These are phyloP conservation scores for Steinernema carpocapsae DNA, from an alignment of 2,888 invertebrate genomes.

Conservation along the genomic window DNA sequence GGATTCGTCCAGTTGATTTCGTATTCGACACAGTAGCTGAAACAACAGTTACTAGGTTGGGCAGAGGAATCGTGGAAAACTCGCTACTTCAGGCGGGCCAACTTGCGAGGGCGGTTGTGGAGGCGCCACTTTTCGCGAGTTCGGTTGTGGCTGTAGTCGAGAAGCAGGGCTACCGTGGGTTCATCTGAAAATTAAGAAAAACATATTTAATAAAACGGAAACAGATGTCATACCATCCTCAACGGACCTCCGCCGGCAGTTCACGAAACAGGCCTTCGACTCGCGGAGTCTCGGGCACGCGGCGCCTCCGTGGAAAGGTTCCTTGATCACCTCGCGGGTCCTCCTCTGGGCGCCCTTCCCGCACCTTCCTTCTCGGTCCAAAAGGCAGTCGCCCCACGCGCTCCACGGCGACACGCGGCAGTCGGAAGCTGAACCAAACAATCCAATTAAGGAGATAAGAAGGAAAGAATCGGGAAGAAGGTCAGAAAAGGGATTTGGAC, in stretches of 20 bases:
- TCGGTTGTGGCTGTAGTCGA: slow-evolving; percentile 60
- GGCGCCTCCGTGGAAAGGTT: slow-evolving; percentile 34
- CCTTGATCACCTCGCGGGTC: slow-evolving; percentile 32
- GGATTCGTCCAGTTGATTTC: slow-evolving; percentile 63
- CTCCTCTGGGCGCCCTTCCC: slow-evolving; percentile 51
- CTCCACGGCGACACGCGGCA: slow-evolving; percentile 57
- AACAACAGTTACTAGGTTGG: slow-evolving; percentile 35
- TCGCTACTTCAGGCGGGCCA: slow-evolving; percentile 45
- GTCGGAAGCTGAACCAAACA: slow-evolving; percentile 53
- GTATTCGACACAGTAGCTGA: slow-evolving; percentile 65
- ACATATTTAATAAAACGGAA: neutral
- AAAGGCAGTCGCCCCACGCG: slow-evolving; percentile 53
- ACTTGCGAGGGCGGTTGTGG: slow-evolving; percentile 13
- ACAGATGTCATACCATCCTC: neutral
- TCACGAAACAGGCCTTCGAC: slow-evolving; percentile 31
- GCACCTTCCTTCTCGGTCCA: slow-evolving; percentile 51
- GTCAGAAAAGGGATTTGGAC: slow-evolving; percentile 23
- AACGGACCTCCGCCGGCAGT: slow-evolving; percentile 27
- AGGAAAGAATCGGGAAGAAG: neutral
- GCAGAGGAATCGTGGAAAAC: neutral
- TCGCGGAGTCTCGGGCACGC: slow-evolving; percentile 35
- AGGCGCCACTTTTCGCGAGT: slow-evolving; percentile 41
- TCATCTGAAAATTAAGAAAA: slow-evolving; percentile 46
- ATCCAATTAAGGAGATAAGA: neutral
- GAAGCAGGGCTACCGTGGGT: slow-evolving; percentile 63